phyloP scores from a whole-genome alignment of 2,888 invertebrate genomes.

The Heliothis peltigera region DNA sequence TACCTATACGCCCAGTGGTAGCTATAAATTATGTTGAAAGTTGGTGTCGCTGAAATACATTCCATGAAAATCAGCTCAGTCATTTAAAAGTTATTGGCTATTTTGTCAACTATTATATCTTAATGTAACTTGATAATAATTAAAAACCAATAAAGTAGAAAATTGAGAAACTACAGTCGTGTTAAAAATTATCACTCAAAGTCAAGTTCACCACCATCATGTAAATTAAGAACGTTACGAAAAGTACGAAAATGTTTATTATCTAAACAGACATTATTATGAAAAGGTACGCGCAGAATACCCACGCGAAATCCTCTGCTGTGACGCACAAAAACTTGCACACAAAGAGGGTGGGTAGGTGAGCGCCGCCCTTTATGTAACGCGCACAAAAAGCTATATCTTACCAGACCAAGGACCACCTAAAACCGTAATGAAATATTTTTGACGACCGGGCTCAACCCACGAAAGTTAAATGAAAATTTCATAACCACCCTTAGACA shows the following conservation, averaged over 20 bases:
- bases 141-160: no score
- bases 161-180: no score
- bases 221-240: neutral
- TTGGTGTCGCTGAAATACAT: no score
- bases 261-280: neutral
- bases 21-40: no score
- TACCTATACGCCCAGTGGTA: no score
- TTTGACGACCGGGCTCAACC: conserved; percentile 61
- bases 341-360: conserved; percentile 52
- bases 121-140: no score
- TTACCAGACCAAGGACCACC: conserved; percentile 53
- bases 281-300: conserved; percentile 22
- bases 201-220: neutral
- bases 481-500: conserved; percentile 54
- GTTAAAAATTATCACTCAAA: neutral
- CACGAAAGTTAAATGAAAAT: conserved; percentile 64
- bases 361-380: conserved; percentile 46
- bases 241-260: no score
- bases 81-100: no score
- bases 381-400: conserved; percentile 59
- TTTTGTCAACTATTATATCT: no score
- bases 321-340: conserved; percentile 47
- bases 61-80: no score
- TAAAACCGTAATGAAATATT: conserved; percentile 65
- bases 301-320: conserved; percentile 43